Evolutionary conservation across 1,140 invertebrate species (phyloP).

Genomic region (Uloborus diversus): DNA sequence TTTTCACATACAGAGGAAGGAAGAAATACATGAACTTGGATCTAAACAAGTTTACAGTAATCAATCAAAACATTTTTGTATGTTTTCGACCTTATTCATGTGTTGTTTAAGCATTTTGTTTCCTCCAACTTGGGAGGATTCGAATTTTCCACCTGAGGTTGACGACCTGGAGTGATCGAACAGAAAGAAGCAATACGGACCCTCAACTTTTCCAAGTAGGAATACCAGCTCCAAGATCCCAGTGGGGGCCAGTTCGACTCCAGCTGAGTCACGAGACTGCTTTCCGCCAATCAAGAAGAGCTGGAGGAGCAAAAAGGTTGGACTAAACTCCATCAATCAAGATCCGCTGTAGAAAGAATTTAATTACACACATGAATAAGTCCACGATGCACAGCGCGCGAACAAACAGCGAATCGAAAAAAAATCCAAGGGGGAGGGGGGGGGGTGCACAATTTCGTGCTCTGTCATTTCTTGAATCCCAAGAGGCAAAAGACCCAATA

Average conservation of each 20-base stretch:
- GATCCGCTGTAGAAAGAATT: constrained; percentile 53
- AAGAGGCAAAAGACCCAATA: neutral
- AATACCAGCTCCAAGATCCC: constrained; percentile 37
- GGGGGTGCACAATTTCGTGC: neutral
- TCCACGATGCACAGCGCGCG: too few relatives aligned
- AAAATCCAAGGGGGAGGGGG: neutral
- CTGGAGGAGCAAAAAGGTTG: neutral
- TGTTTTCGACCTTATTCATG: too few relatives aligned
- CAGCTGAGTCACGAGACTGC: constrained; percentile 35
- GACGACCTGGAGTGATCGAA: neutral
- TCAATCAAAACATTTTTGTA: too few relatives aligned
- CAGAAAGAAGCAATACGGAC: neutral
- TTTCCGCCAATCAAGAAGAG: constrained; percentile 32
- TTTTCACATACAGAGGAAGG: too few relatives aligned
- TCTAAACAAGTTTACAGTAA: too few relatives aligned
- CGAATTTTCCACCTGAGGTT: too few relatives aligned
- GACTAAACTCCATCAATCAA: constrained; percentile 44
- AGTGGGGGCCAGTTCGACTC: constrained; percentile 14
- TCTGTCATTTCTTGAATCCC: constrained; percentile 43
- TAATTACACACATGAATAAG: constrained; percentile 56
- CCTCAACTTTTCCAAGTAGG: constrained; percentile 22
- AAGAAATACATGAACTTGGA: too few relatives aligned
- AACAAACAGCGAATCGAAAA: constrained; percentile 33
- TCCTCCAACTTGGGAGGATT: too few relatives aligned
- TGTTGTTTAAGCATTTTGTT: too few relatives aligned